These are phyloP conservation scores for Grammomys dolichurus DNA, from an alignment of 2,113 vertebrate species.

Conservation along the genomic window DNA sequence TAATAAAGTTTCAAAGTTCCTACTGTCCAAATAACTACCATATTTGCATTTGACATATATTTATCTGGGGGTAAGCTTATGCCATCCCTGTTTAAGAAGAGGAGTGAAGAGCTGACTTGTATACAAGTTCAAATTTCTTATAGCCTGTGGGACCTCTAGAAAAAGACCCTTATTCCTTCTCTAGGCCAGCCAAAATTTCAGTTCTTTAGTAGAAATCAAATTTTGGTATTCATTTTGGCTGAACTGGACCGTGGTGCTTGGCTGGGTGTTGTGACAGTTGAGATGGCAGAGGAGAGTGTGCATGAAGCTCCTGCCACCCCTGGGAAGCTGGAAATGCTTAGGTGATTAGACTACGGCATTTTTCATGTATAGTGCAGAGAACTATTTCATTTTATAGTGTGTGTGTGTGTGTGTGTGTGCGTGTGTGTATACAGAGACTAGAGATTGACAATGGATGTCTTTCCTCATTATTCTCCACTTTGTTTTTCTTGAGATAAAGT, in stretches of 20 bases:
- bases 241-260: constrained; percentile 57
- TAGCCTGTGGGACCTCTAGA: background rate
- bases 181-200: background rate
- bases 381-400: background rate
- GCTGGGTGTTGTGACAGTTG: background rate
- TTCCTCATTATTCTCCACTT: background rate
- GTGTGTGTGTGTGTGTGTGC: background rate
- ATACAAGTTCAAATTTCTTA: background rate
- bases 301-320: constrained; percentile 40
- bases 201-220: background rate
- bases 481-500: background rate
- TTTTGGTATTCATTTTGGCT: constrained; percentile 38
- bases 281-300: background rate
- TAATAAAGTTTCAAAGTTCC: background rate
- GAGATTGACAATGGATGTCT: background rate
- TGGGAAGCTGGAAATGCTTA: constrained; percentile 31
- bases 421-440: background rate
- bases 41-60: background rate
- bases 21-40: background rate
- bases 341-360: background rate
- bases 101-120: background rate
- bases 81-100: background rate
- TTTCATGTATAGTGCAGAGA: background rate
- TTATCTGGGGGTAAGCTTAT: background rate
- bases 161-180: background rate